These are phyloP conservation scores for Peromyscus polionotus DNA, from an alignment of 2,113 vertebrate genomes.

Conservation along the genomic window DNA sequence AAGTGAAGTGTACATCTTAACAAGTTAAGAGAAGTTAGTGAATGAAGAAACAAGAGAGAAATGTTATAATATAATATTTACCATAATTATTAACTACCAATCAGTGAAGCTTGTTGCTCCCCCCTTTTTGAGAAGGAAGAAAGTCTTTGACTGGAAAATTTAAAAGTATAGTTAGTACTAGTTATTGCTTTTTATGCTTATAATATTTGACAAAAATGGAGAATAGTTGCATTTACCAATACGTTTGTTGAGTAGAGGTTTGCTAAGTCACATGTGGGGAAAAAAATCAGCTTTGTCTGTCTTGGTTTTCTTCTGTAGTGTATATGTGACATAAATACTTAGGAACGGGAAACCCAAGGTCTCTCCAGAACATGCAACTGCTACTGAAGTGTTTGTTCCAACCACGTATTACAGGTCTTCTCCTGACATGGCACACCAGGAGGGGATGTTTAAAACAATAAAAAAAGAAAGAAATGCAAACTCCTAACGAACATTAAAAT, in stretches of 20 bases:
- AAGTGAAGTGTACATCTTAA: not conserved
- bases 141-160: not conserved
- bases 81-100: not conserved
- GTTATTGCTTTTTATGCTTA: constrained; percentile 22
- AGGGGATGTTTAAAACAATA: constrained; percentile 53
- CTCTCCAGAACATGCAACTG: constrained; percentile 21
- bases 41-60: not conserved
- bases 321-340: constrained; percentile 75
- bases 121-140: not conserved
- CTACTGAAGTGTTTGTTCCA: constrained; percentile 54
- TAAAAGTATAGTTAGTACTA: constrained; percentile 7
- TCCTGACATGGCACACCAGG: constrained; percentile 54
- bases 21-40: not conserved
- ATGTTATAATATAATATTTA: not conserved
- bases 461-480: constrained; percentile 40
- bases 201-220: constrained; percentile 40
- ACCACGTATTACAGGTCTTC: constrained; percentile 11
- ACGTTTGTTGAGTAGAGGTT: not conserved
- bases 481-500: constrained; percentile 64
- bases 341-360: constrained; percentile 61
- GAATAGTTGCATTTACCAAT: not conserved
- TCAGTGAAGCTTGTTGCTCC: not conserved
- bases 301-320: constrained; percentile 48
- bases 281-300: not conserved
- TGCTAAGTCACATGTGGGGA: not conserved